Evolutionary conservation across 2,888 invertebrate genomes (phyloP).

Genomic region (Ophioninae sp.): DNA sequence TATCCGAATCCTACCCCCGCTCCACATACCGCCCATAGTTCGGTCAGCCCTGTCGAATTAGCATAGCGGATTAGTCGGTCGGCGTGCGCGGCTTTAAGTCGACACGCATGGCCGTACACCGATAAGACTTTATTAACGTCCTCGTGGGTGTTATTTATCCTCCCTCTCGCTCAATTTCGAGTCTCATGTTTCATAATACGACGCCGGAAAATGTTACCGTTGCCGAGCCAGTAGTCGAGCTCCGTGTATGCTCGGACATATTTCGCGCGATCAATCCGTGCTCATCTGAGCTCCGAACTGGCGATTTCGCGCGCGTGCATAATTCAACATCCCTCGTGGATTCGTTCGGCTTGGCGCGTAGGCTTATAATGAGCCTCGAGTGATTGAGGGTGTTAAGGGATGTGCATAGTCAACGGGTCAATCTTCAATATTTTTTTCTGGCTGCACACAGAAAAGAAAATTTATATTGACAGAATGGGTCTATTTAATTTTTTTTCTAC

Average conservation of each 20-base stretch:
- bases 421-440: too few relatives aligned
- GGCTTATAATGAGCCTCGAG: not conserved
- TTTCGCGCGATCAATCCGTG: not conserved
- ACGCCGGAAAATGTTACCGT: constrained; percentile 27
- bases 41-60: constrained; percentile 68
- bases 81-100: constrained; percentile 72
- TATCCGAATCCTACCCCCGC: constrained; percentile 27
- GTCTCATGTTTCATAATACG: constrained; percentile 39
- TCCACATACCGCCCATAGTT: constrained; percentile 3
- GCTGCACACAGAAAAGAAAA: too few relatives aligned
- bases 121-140: constrained; percentile 79
- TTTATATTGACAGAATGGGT: too few relatives aligned
- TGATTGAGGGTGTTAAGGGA: too few relatives aligned
- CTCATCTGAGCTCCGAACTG: not conserved
- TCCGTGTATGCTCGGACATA: constrained; percentile 41
- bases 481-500: too few relatives aligned
- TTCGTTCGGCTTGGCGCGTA: not conserved
- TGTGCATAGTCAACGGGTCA: too few relatives aligned
- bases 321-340: not conserved
- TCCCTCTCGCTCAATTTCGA: constrained; percentile 57
- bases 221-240: constrained; percentile 42
- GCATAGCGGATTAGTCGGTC: constrained; percentile 75
- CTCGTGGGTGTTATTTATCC: constrained; percentile 70
- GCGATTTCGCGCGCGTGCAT: not conserved
- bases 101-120: constrained; percentile 76